A percentile compares a stretch with the other conserved stretches of the same genome.
Conservation (phyloP, 2,113 vertebrate genomes). For the Epinephelus lanceolatus region DNA sequence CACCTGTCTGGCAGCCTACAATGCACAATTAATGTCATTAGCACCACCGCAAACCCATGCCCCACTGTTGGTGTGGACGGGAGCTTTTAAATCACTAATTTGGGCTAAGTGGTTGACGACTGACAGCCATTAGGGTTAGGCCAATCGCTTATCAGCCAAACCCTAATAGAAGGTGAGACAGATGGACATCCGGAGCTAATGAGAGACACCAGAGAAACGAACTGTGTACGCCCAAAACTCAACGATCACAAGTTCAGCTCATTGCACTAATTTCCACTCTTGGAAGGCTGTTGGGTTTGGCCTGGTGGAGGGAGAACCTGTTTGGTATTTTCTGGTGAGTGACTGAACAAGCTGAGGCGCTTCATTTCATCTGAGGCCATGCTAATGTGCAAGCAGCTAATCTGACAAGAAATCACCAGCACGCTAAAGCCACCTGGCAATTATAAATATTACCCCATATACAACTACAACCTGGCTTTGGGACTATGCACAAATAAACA, state of each 20-base stretch:
- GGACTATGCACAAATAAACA: conserved; percentile 19
- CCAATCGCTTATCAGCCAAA: too few species aligned
- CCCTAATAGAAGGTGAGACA: conserved; percentile 56
- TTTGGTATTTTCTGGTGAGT: not conserved
- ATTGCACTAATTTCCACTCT: conserved; percentile 2
- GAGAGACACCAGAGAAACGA: not conserved
- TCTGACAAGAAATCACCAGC: conserved; percentile 34
- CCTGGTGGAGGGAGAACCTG: not conserved
- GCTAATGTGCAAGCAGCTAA: conserved; percentile 21
- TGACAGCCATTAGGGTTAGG: too few species aligned
- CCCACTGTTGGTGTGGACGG: too few species aligned
- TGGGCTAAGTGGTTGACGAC: too few species aligned
- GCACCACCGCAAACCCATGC: too few species aligned
- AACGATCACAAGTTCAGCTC: conserved; percentile 7
- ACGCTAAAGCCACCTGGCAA: conserved; percentile 11
- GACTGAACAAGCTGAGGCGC: not conserved
- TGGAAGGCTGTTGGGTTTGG: conserved; percentile 4
- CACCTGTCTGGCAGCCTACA: too few species aligned
- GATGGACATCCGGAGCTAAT: not conserved
- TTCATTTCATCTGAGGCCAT: conserved; percentile 23
- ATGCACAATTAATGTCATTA: too few species aligned
- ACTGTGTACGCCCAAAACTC: not conserved
- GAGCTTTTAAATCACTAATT: too few species aligned
- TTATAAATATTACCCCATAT: not conserved
- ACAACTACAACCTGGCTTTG: conserved; percentile 15